Evolutionary conservation across 1,140 invertebrate species (phyloP).

Genomic region (Nomia melanderi): DNA sequence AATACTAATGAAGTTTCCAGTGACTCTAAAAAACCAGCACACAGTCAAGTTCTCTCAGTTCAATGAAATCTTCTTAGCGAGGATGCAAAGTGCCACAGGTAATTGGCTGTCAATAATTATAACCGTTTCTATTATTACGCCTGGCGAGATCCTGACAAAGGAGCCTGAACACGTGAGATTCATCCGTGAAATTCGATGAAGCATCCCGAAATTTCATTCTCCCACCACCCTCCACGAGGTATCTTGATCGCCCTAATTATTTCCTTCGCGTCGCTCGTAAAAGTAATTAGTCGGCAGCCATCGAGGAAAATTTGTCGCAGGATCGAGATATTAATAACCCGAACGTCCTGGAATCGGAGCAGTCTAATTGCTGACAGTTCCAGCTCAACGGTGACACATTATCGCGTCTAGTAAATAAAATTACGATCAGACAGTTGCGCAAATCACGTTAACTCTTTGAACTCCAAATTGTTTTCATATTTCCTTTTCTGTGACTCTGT

Average conservation of each 20-base stretch:
- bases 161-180: conserved; percentile 13
- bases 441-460: conserved; percentile 1
- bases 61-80: no score
- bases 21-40: no score
- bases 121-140: conserved; percentile 10
- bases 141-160: conserved; percentile 13
- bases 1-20: no score
- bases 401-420: conserved; percentile 37
- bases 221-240: neutral
- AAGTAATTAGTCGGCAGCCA: conserved; percentile 10
- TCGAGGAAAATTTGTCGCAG: neutral
- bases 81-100: no score
- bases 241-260: conserved; percentile 26
- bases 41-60: no score
- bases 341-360: conserved; percentile 11
- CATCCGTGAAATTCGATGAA: conserved; percentile 4
- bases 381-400: conserved; percentile 42
- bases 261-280: neutral
- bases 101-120: neutral
- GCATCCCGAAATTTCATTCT: neutral
- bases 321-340: neutral
- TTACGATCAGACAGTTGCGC: neutral
- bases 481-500: no score
- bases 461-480: neutral
- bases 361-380: conserved; percentile 26